Evolutionary conservation across 2,113 vertebrate genomes (phyloP).

Genomic region (Cephalopterus ornatus): DNA sequence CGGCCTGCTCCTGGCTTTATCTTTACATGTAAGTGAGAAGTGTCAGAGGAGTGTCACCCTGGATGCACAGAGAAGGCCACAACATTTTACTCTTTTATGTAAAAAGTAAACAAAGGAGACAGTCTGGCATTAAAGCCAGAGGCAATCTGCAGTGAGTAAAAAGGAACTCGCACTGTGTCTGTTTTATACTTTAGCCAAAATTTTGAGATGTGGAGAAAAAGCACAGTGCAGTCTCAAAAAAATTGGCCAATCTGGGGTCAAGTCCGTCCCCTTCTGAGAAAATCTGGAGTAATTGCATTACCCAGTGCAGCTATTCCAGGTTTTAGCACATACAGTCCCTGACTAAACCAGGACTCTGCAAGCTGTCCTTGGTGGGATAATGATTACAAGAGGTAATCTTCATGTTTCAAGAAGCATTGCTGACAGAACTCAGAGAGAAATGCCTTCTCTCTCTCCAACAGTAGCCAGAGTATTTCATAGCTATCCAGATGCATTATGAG

Average conservation of each 20-base stretch:
- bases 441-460: background rate
- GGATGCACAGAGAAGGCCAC: background rate
- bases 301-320: background rate
- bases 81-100: background rate
- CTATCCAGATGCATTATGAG: conserved; percentile 56
- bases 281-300: background rate
- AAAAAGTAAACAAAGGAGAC: background rate
- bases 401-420: conserved; percentile 15
- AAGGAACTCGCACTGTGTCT: background rate
- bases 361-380: conserved; percentile 31
- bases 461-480: conserved; percentile 50
- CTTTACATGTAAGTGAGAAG: conserved; percentile 7
- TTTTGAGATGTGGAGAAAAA: background rate
- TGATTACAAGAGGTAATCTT: conserved; percentile 37
- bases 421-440: conserved; percentile 30
- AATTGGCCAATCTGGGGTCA: background rate
- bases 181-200: background rate
- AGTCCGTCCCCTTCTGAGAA: background rate
- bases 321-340: background rate
- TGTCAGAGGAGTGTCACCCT: background rate
- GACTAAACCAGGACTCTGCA: conserved; percentile 29
- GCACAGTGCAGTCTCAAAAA: background rate
- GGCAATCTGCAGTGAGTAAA: background rate
- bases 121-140: background rate
- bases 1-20: background rate